Base-by-base conservation (phyloP, 2,888 invertebrate species). In the Philaethria dido region DNA sequence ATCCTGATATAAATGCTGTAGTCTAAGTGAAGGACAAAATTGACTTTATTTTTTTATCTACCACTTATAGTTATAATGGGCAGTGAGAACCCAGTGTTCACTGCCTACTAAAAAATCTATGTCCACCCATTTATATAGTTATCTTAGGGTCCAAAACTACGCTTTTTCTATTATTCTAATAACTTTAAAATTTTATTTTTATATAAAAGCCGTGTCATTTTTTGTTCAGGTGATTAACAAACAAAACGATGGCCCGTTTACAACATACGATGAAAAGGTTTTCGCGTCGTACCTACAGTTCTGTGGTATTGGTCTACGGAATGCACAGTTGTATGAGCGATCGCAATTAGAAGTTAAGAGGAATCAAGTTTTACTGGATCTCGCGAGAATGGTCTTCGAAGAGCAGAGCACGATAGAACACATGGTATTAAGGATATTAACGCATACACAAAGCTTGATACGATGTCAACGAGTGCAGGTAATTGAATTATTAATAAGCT, bases 331-430 rank as follows among this genome's bases (percentile, higher is more conserved):
- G 45, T 99, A 98, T 86, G 98, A 99, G 90, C 95, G 97, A 86
- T 98, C 98, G 72, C 98, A 98, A 87, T 92, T 98, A 83, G 99
- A 99, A 93, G 98, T 98, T 76, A 98, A 98, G 89, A 94, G 98
- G 78, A 99, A 99, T 90, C 98, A 98, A 94, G 97, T 99, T 74
- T 93, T 99, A 67, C 93, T 99, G 75, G 98, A 98, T 88, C 93
- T 99, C 83, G 98, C 98, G n/a, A 94, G 98, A 78, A 98, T 98
- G 96, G 97, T 99, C 79, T 99, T 98, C 85, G 98, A 98, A 85
- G 98, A 99, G 89, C 98, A 99, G 89, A 98, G 97, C 88, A 98
- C 98, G 79, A 97, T 99, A 79, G 98, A 98, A 83, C 98, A 97
- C 88, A 97, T 98, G 94, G 98, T 99, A 69, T 95, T 97, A 79